Evolutionary conservation across 2,113 vertebrate species (phyloP), one percentile per base, ranked within the genome.

Genomic region (Cepphus grylle): DNA sequence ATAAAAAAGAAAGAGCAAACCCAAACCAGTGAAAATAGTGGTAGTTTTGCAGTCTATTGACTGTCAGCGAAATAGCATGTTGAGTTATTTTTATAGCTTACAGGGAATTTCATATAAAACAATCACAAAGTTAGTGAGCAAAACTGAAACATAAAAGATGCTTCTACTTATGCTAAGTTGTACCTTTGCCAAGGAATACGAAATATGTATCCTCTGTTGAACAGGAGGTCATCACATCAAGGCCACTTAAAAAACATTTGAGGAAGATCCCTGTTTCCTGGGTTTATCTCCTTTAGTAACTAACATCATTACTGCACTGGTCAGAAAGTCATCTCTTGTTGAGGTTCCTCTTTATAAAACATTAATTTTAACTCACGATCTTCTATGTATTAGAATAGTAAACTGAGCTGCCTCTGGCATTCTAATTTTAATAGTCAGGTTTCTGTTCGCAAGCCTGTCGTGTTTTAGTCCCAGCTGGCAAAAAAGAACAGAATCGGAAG

Each of bases 41-140:
- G 12, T 81, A 69, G 21, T 69, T 83, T 47, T 58, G 23, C 11
- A 22, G n/a, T 59, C 26, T 47, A 13, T 80, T 26, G 83, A 4
- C 11, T 91, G 49, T 65, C 18, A 49, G 19, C 4, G 70, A 72
- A 83, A 56, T 25, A 29, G 2, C 13, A 4, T 40, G 42, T 77
- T 42, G 20, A 47, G 25, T 81, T 88, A 25, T 16, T 83, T 88
- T 72, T 71, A 11, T 56, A 55, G 50, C n/a, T 79, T 74, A 18
- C 15, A 53, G 7, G 27, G 43, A n/a, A 67, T 86, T 70, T 69
- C 8, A 7, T 49, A 30, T 40, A n/a, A 66, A 81, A 32, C 1
- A 0, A 58, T 42, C 22, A 29, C 13, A 49, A 38, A 49, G 16
- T 8, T 77, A 65, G 6, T 0, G 1, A 66, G 21, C 20, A 29